Percentiles rank a stretch among this genome's conserved stretches.
phyloP scores from a whole-genome alignment of 2,797 vertebrate species.

The Pseudochromis fuscus region DNA sequence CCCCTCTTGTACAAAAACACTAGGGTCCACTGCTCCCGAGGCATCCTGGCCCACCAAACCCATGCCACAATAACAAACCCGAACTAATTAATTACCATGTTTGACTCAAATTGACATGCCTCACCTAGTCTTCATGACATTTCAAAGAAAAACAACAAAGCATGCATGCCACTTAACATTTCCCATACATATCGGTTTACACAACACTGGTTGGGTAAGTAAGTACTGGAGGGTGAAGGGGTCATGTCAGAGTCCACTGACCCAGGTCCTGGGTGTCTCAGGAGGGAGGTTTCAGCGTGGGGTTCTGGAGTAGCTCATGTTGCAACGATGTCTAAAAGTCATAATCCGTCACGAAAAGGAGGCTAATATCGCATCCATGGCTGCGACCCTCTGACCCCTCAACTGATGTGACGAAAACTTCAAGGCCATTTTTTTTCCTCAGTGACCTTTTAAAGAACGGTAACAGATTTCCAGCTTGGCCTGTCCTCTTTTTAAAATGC shows the following conservation, averaged over 20 bases:
- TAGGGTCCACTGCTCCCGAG: conserved; percentile 33
- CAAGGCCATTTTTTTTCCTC: conserved; percentile 31
- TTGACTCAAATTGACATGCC: conserved; percentile 58
- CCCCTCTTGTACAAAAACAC: conserved; percentile 44
- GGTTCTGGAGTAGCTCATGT: conserved; percentile 63
- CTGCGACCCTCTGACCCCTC: conserved; percentile 53
- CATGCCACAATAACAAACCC: conserved; percentile 51
- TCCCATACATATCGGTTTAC: conserved; percentile 79
- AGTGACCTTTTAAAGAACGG: conserved; percentile 34
- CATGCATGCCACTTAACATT: conserved; percentile 64
- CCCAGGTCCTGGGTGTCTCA: conserved; percentile 58
- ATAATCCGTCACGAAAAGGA: conserved; percentile 70
- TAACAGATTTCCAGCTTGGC: conserved; percentile 23
- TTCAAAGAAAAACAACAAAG: conserved; percentile 60
- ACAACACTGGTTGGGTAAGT: conserved; percentile 60
- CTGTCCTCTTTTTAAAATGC: neutral
- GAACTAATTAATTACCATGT: conserved; percentile 61
- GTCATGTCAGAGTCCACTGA: conserved; percentile 70
- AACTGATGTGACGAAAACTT: conserved; percentile 49
- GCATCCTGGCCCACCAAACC: conserved; percentile 36
- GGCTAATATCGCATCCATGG: conserved; percentile 57
- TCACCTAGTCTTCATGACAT: conserved; percentile 43
- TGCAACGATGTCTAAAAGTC: conserved; percentile 75
- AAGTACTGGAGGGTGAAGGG: conserved; percentile 67
- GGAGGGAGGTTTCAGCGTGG: conserved; percentile 50